Evolutionary conservation across 2,797 vertebrate species (phyloP).

Genomic region (Crocidura indochinensis): DNA sequence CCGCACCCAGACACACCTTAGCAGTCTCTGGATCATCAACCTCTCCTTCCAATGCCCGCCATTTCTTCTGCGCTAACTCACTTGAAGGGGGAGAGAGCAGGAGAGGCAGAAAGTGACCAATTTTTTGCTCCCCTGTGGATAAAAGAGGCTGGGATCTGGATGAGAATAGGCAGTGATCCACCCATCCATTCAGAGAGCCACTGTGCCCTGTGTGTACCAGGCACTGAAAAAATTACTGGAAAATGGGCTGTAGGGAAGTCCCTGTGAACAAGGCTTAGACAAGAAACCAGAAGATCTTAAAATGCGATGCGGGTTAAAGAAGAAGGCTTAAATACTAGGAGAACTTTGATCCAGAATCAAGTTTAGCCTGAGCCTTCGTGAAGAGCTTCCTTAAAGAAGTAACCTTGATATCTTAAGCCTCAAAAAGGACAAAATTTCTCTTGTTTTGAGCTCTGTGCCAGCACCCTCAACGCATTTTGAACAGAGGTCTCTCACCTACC

Average conservation of each 20-base stretch:
- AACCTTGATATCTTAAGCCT: background rate
- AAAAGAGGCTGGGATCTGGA: background rate
- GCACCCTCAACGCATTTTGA: background rate
- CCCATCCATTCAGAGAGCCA: background rate
- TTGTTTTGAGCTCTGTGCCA: background rate
- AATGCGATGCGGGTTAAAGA: background rate
- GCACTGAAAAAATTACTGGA: background rate
- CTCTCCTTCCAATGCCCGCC: background rate
- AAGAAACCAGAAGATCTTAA: background rate
- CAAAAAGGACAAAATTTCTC: constrained; percentile 17
- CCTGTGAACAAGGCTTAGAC: background rate
- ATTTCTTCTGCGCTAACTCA: constrained; percentile 1
- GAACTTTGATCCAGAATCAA: background rate
- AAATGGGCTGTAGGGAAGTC: background rate
- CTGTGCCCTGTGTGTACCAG: background rate
- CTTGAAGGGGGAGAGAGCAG: background rate
- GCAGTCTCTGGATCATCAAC: background rate
- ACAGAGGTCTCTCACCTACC: background rate
- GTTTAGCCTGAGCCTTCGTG: background rate
- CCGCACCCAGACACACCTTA: background rate
- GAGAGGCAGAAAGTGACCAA: background rate
- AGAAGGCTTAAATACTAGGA: background rate
- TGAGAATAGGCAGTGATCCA: background rate
- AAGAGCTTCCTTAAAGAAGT: constrained; percentile 26
- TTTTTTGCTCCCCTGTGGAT: background rate